These are phyloP conservation scores for Conops quadrifasciatus DNA, from an alignment of 2,888 invertebrate genomes.

Conservation along the genomic window DNA sequence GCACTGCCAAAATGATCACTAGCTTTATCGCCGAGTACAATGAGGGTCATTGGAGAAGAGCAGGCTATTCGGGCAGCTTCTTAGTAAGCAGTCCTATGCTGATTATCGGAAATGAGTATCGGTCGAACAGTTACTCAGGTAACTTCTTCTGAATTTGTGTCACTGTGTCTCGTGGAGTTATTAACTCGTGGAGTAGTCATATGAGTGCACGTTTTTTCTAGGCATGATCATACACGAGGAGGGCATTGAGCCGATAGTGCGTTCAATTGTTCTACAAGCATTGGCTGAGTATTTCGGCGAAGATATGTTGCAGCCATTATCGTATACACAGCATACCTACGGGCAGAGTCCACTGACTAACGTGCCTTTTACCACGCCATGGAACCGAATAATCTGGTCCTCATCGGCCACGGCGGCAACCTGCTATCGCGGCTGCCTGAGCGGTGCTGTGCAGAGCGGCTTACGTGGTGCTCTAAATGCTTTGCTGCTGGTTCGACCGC, in stretches of 20 bases:
- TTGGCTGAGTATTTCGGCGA: slow-evolving; percentile 53
- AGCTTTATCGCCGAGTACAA: slow-evolving; percentile 54
- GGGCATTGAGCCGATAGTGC: slow-evolving; percentile 43
- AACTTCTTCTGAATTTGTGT: no score
- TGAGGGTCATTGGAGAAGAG: slow-evolving; percentile 53
- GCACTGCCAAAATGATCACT: slow-evolving; percentile 45
- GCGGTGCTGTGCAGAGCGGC: slow-evolving; percentile 63
- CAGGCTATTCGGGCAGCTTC: slow-evolving; percentile 56
- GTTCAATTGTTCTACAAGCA: slow-evolving; percentile 47
- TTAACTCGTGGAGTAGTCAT: no score
- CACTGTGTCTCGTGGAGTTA: not conserved
- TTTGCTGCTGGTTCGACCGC: slow-evolving; percentile 57
- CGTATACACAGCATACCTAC: slow-evolving; percentile 49
- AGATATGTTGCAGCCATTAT: slow-evolving; percentile 53
- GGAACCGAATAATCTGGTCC: slow-evolving; percentile 60
- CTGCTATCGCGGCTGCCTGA: slow-evolving; percentile 58
- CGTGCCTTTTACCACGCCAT: slow-evolving; percentile 55
- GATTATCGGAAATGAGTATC: slow-evolving; percentile 52
- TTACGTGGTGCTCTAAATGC: slow-evolving; percentile 59
- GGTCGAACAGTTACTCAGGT: slow-evolving; percentile 46
- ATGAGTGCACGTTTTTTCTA: no score
- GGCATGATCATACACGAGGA: slow-evolving; percentile 53
- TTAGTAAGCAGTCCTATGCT: slow-evolving; percentile 48
- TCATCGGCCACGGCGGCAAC: slow-evolving; percentile 57
- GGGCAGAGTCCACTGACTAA: slow-evolving; percentile 47